A percentile compares a stretch with the other conserved stretches of the same genome.
These are phyloP conservation scores for Myotis myotis DNA, from an alignment of 2,797 vertebrate genomes.

Conservation along the genomic window DNA sequence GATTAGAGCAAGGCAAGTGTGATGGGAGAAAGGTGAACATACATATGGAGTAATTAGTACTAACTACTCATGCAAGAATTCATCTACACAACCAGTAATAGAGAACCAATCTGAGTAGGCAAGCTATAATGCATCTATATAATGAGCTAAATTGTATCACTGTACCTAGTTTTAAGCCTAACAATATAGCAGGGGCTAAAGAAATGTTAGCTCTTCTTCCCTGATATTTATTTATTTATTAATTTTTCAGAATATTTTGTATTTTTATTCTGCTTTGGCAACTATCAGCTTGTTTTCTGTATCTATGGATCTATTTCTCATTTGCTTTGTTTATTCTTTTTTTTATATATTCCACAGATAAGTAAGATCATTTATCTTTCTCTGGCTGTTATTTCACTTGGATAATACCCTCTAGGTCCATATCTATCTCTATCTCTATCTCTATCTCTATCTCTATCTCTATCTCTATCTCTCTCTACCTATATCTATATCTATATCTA, in stretches of 20 bases:
- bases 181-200: not conserved
- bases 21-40: not conserved
- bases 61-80: not conserved
- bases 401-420: not conserved
- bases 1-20: not conserved
- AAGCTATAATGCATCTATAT: not conserved
- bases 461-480: too few species aligned
- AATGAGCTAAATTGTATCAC: not conserved
- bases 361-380: not conserved
- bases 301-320: not conserved
- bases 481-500: too few species aligned
- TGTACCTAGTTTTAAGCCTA: not conserved
- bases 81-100: not conserved
- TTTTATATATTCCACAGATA: not conserved
- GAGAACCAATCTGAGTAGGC: not conserved
- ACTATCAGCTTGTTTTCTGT: not conserved
- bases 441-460: too few species aligned
- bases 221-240: not conserved
- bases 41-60: not conserved
- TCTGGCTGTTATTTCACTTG: not conserved
- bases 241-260: not conserved
- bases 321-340: not conserved
- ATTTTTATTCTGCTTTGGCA: not conserved
- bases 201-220: not conserved
- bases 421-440: too few species aligned